Evolutionary conservation across 2,797 vertebrate species (phyloP), one percentile per base, ranked within the genome.

Genomic region (Dryobates pubescens): DNA sequence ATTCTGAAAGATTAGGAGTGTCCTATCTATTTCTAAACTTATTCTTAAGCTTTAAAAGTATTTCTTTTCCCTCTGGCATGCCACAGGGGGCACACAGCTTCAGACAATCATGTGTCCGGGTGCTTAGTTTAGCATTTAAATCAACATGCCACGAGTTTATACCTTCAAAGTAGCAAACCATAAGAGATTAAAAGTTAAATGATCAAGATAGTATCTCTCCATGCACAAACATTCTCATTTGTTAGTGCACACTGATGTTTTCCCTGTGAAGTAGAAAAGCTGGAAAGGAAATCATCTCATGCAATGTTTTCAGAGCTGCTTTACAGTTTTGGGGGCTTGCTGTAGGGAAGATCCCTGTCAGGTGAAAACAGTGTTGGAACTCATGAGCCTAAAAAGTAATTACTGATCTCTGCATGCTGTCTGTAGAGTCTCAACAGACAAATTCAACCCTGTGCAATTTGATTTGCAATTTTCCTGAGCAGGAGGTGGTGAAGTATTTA

Each of bases 381-480:
- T 82, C 59, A 24, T 17, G 14, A 88, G 70, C 69, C 59, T 83
- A 47, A 80, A 79, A 89, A 45, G 72, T 79, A 51, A 80, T 93
- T 91, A 92, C 57, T 92, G 82, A 54, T 90, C 75, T 84, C 81
- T 83, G 84, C 53, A 61, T 90, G 77, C 17, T 71, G 14, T 56
- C 41, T 73, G 1, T 49, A 9, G 22, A 61, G 14, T 74, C 41
- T 71, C 27, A 80, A 56, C 24, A 82, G 75, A 58, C 29, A 74
- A 90, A 80, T 71, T 82, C 51, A 78, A 47, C 17, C 17, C 26
- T 27, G n/a, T 56, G n/a, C 70, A 72, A 74, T 63, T 77, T 70
- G 59, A 41, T 92, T 67, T 94, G 61, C 45, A 58, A 10, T 67
- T 92, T 80, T 82, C 74, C 57, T 74, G 62, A 85, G 69, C 27